A percentile compares a stretch with the other conserved stretches of the same genome.
phyloP scores from a whole-genome alignment of 2,888 invertebrate species.

The Drosophila recens region DNA sequence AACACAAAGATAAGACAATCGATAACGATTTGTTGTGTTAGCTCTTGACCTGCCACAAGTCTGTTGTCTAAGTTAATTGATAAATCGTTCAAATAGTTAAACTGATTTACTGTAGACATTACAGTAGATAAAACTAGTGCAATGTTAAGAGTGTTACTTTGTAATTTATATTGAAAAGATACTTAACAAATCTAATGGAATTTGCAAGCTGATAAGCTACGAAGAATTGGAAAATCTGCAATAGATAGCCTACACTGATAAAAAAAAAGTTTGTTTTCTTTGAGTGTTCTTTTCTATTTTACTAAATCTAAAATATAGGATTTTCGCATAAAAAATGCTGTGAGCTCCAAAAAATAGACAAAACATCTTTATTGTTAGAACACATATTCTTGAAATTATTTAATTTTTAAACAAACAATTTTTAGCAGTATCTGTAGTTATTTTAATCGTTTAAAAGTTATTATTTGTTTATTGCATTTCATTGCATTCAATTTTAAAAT shows the following conservation, averaged over 20 bases:
- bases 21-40: constrained; percentile 47
- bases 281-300: too few relatives aligned
- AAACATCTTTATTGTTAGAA: too few relatives aligned
- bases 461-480: background rate
- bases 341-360: too few relatives aligned
- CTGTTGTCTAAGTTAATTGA: background rate
- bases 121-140: background rate
- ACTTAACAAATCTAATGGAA: background rate
- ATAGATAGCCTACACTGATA: background rate
- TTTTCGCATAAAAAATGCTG: too few relatives aligned
- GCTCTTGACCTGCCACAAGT: constrained; percentile 57
- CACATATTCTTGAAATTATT: too few relatives aligned
- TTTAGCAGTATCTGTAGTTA: too few relatives aligned
- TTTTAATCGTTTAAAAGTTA: too few relatives aligned
- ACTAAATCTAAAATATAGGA: too few relatives aligned
- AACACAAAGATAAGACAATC: background rate
- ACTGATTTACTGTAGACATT: constrained; percentile 1
- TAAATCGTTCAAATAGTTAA: constrained; percentile 17
- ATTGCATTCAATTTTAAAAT: background rate
- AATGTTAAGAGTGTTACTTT: background rate
- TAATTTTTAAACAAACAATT: too few relatives aligned
- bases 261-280: background rate
- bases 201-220: background rate
- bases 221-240: background rate
- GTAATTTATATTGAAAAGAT: background rate